phyloP scores from a whole-genome alignment of 2,113 vertebrate genomes.

The Eolophus roseicapilla region DNA sequence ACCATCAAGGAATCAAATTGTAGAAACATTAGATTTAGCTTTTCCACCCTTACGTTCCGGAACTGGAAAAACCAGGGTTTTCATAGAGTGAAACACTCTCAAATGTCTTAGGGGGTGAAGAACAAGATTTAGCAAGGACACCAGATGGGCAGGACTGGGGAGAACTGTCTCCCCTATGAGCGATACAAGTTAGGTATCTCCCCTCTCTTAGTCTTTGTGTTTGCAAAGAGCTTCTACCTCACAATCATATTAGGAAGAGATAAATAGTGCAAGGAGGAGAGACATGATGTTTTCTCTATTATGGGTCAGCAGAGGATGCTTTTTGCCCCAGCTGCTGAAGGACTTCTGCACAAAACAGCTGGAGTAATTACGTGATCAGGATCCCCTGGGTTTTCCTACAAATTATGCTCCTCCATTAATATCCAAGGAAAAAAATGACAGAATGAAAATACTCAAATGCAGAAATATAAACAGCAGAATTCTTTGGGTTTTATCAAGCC shows the following conservation, averaged over 20 bases:
- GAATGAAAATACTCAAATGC: background rate
- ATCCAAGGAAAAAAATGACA: background rate
- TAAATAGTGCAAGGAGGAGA: background rate
- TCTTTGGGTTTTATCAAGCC: background rate
- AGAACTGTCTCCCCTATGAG: background rate
- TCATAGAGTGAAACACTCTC: background rate
- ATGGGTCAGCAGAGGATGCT: background rate
- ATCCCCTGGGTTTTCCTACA: background rate
- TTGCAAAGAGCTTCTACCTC: background rate
- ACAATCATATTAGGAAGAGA: background rate
- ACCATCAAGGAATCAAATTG: background rate
- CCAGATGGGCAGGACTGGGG: background rate
- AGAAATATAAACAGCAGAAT: background rate
- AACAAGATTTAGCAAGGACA: background rate
- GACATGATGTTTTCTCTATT: background rate
- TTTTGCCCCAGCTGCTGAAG: background rate
- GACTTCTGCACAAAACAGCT: background rate
- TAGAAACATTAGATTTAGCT: background rate
- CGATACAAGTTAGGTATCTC: background rate
- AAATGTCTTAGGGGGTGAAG: background rate
- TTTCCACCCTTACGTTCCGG: background rate
- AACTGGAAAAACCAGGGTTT: background rate
- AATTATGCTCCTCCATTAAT: background rate
- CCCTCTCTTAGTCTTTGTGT: background rate
- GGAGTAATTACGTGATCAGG: background rate